Conservation (phyloP, 2,888 invertebrate species). For the Hydraecia micacea region DNA sequence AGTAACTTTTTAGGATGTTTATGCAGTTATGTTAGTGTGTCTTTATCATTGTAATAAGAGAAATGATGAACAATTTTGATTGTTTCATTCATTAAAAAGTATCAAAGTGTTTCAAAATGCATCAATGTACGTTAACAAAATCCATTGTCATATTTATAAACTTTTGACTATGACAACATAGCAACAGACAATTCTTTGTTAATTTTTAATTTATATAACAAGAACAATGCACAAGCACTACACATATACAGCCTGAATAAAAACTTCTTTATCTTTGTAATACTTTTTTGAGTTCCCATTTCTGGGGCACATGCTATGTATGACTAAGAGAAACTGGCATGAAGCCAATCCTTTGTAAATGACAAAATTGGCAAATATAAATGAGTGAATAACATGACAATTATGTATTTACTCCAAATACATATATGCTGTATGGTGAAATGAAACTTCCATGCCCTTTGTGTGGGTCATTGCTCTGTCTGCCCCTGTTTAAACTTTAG, state of each 20-base stretch:
- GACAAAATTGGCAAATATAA: slow-evolving; percentile 57
- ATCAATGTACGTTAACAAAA: not conserved
- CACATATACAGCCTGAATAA: slow-evolving; percentile 8
- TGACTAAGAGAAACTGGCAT: slow-evolving; percentile 47
- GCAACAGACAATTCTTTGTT: slow-evolving; percentile 6
- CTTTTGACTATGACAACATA: not conserved
- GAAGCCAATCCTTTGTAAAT: slow-evolving; percentile 62
- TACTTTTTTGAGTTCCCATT: slow-evolving; percentile 27
- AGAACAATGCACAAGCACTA: slow-evolving; percentile 15
- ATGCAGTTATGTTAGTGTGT: not conserved
- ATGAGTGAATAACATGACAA: slow-evolving; percentile 44
- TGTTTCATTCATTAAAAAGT: slow-evolving; percentile 17
- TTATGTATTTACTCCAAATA: slow-evolving; percentile 54
- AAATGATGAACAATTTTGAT: not conserved
- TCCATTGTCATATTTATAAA: not conserved
- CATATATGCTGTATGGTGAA: slow-evolving; percentile 1
- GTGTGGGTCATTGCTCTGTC: slow-evolving; percentile 18
- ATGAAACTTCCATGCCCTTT: slow-evolving; percentile 15
- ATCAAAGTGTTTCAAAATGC: not conserved
- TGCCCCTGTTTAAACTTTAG: not conserved
- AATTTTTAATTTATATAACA: not conserved
- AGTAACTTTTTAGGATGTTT: not conserved
- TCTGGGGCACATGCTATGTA: slow-evolving; percentile 43
- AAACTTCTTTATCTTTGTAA: slow-evolving; percentile 15
- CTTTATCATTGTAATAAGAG: not conserved